Evolutionary conservation across 35 echinoderm and acorn worm species (phyloP).

Genomic region (Lytechinus variegatus): DNA sequence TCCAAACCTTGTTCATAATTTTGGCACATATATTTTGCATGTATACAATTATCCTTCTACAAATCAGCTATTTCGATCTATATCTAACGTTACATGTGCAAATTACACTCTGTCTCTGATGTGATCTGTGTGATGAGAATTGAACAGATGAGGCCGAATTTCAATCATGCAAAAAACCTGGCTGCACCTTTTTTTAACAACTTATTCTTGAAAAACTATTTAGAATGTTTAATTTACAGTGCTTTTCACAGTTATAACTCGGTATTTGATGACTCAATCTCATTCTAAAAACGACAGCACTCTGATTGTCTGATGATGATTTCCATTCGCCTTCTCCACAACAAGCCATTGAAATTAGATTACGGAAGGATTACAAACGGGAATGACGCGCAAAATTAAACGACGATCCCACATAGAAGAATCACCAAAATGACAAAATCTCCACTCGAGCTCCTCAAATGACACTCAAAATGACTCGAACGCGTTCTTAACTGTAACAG

Average conservation of each 20-base stretch:
- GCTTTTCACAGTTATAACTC: constrained; percentile 51
- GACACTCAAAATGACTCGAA: neutral
- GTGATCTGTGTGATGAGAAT: too few species aligned
- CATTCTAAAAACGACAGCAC: constrained; percentile 24
- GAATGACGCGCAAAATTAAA: neutral
- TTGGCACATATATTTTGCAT: too few species aligned
- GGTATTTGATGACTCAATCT: constrained; percentile 23
- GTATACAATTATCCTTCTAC: too few species aligned
- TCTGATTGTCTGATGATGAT: neutral
- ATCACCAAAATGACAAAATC: neutral
- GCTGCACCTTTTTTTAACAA: too few species aligned
- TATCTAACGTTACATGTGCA: too few species aligned
- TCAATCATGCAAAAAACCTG: too few species aligned
- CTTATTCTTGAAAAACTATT: too few species aligned
- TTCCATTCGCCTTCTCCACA: constrained; percentile 30
- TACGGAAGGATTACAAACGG: constrained; percentile 13
- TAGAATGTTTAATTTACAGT: constrained; percentile 51
- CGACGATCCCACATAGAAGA: neutral
- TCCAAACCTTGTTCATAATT: too few species aligned
- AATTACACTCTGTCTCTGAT: too few species aligned
- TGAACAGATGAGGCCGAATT: too few species aligned
- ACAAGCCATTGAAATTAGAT: constrained; percentile 49
- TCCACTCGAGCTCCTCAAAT: neutral
- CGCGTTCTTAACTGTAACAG: neutral
- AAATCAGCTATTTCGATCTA: too few species aligned